A percentile compares a stretch with the other conserved stretches of the same genome.
Conservation (phyloP, 1,140 invertebrate species). For the Panulirus ornatus region DNA sequence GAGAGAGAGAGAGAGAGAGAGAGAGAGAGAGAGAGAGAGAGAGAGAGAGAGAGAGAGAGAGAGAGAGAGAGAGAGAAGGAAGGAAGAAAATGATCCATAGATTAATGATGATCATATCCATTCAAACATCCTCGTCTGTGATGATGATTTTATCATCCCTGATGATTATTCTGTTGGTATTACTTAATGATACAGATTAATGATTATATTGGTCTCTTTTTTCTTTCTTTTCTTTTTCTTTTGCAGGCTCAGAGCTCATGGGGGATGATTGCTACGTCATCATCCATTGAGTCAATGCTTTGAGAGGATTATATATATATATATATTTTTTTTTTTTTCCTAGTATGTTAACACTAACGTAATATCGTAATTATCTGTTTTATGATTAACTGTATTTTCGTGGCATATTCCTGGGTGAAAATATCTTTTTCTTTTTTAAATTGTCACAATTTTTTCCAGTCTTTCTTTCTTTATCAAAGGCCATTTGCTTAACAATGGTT, state of each 20-base stretch:
- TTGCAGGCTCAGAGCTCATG: neutral
- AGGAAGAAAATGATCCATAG: neutral
- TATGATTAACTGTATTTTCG: neutral
- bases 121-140: neutral
- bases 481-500: too few relatives aligned
- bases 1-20: conserved; percentile 7
- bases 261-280: neutral
- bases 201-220: too few relatives aligned
- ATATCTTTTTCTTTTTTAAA: neutral
- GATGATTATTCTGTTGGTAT: neutral
- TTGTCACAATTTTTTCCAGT: neutral
- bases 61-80: conserved; percentile 2
- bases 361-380: neutral
- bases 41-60: conserved; percentile 14
- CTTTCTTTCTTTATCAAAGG: too few relatives aligned
- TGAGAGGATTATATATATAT: too few relatives aligned
- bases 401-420: neutral
- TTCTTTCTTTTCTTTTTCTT: neutral
- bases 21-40: conserved; percentile 29
- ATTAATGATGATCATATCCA: neutral
- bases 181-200: too few relatives aligned
- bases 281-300: neutral
- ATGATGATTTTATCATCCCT: neutral
- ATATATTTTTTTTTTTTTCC: neutral
- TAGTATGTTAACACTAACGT: too few relatives aligned